These are phyloP conservation scores for Helicolenus hilgendorfi DNA, from an alignment of 2,797 vertebrate species.

Conservation along the genomic window DNA sequence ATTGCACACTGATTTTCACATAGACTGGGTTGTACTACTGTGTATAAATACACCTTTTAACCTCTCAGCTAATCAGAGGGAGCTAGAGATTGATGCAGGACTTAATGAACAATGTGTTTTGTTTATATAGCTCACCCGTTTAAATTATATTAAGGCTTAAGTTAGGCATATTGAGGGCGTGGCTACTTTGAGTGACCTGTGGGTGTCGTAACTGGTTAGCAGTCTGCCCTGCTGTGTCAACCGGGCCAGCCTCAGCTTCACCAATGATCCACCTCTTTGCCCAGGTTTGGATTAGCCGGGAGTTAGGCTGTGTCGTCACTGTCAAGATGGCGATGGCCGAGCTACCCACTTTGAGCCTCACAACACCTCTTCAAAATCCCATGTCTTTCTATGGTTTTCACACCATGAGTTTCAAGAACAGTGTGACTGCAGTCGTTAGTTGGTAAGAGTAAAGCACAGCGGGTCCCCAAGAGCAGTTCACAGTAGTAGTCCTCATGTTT, in stretches of 20 bases:
- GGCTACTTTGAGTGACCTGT: no score
- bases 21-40: neutral
- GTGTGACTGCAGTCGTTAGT: conserved; percentile 36
- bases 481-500: conserved; percentile 34
- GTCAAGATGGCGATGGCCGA: neutral
- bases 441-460: conserved; percentile 52
- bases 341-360: neutral
- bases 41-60: conserved; percentile 33
- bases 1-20: neutral
- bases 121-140: no score
- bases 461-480: conserved; percentile 46
- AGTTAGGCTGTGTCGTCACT: neutral
- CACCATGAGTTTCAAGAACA: conserved; percentile 37
- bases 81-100: conserved; percentile 40
- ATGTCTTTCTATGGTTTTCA: conserved; percentile 1
- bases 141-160: no score
- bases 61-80: conserved; percentile 28
- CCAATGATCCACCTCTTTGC: neutral
- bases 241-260: neutral
- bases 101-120: conserved; percentile 56
- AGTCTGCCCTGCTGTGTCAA: neutral
- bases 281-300: neutral
- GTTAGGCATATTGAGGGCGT: no score
- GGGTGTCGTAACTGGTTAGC: neutral
- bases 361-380: neutral